Base-by-base conservation (phyloP, 2,797 vertebrate species). In the Atherinosoma microstoma region DNA sequence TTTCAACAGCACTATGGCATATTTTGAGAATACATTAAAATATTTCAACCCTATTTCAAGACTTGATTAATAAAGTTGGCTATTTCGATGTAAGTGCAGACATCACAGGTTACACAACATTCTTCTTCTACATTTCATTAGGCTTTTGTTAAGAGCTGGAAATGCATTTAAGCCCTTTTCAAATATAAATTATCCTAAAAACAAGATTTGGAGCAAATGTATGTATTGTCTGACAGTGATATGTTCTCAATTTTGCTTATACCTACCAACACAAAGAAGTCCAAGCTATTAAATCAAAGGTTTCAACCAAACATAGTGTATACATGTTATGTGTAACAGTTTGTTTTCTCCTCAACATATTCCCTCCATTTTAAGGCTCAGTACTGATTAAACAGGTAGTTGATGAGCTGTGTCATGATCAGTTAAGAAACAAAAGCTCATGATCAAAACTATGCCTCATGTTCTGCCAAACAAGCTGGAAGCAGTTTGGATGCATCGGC, bases 21-120 rank as follows among this genome's bases (percentile, higher is more conserved):
- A n/a, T 68, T 74, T 68, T 75, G 34, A 58, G 64, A 80, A 77
- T 67, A 64, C 15, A 64, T 77, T 79, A 58, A 51, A 86, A 80
- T 84, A 75, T 73, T 75, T 70, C 15, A 61, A 3, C 13, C 2
- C n/a, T 27, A 35, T 53, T 75, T 47, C 18, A 53, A 47, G 30
- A 53, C 3, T 0, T 65, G 38, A 62, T 80, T 69, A 66, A 69
- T 45, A 30, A 45, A 27, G 35, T 73, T 61, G 56, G 16, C 61
- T 29, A 6, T 16, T 15, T 27, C 11, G 6, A 24, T 7, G 42
- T 47, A 47, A 16, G 6, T 24, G 51, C 24, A 54, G 12, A 6
- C 24, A 15, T 56, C 27, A 56, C 27, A 56, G 13, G 13, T 29
- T 6, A 51, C 6, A 8, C 49, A 51, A 13, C 15, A 6, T 24